Evolutionary conservation across 2,113 vertebrate species (phyloP).

Genomic region (Gnathonemus longibarbis): DNA sequence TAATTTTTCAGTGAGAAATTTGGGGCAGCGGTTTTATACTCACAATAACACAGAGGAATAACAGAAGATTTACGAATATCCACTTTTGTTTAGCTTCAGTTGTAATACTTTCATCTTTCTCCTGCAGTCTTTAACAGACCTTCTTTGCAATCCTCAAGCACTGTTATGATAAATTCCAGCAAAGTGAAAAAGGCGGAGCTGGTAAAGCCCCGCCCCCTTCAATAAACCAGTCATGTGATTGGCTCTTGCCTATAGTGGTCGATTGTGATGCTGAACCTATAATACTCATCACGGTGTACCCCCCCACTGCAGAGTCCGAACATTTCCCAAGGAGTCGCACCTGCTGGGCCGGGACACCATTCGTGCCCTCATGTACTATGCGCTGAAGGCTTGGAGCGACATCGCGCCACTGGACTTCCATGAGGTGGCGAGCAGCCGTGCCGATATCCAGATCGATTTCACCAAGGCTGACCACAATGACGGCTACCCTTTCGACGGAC

Average conservation of each 20-base stretch:
- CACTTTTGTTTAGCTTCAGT: not conserved
- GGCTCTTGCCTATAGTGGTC: not conserved
- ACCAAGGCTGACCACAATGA: constrained; percentile 84
- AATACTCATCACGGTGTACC: not conserved
- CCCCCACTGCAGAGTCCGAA: constrained; percentile 69
- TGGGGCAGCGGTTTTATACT: not conserved
- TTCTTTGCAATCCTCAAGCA: not conserved
- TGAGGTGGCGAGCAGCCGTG: constrained; percentile 80
- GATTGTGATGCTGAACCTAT: not conserved
- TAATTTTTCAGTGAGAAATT: not conserved
- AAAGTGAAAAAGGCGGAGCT: not conserved
- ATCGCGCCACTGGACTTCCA: constrained; percentile 90
- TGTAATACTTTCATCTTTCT: not conserved
- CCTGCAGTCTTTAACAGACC: not conserved
- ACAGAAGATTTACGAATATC: not conserved
- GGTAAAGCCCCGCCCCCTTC: not conserved
- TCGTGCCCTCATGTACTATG: constrained; percentile 89
- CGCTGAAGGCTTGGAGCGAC: constrained; percentile 94
- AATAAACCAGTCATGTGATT: not conserved
- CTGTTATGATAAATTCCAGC: not conserved
- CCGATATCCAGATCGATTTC: constrained; percentile 96
- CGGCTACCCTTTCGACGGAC: constrained; percentile 88
- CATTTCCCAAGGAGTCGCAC: constrained; percentile 77
- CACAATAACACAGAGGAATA: not conserved
- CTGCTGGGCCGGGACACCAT: constrained; percentile 81